These are phyloP conservation scores for Cynocephalus volans DNA, from an alignment of 2,113 vertebrate genomes.

Conservation along the genomic window DNA sequence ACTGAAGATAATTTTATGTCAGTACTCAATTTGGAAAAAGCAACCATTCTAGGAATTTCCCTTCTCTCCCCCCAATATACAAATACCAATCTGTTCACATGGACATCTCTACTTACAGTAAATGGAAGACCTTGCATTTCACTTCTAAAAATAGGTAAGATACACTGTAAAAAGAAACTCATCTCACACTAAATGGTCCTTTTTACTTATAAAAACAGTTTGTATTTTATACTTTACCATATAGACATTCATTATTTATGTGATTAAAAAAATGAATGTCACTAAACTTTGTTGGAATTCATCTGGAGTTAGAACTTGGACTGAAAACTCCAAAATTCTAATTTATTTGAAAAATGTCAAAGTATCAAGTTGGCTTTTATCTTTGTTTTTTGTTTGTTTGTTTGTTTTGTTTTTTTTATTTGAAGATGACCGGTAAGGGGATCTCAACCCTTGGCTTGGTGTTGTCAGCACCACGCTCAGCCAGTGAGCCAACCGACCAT, in stretches of 20 bases:
- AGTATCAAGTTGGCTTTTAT: slow-evolving; percentile 24
- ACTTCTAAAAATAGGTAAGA: slow-evolving; percentile 62
- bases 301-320: slow-evolving; percentile 36
- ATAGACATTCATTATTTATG: slow-evolving; percentile 7
- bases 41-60: slow-evolving; percentile 77
- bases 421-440: too few relatives aligned
- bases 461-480: too few relatives aligned
- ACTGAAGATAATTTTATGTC: slow-evolving; percentile 63
- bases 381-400: slow-evolving; percentile 1
- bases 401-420: too few relatives aligned
- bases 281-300: slow-evolving; percentile 1
- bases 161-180: slow-evolving; percentile 64
- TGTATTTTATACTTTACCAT: neutral
- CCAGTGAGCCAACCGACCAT: too few relatives aligned
- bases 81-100: slow-evolving; percentile 58
- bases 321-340: slow-evolving; percentile 61
- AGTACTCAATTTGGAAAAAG: slow-evolving; percentile 77
- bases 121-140: slow-evolving; percentile 63
- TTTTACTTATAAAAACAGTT: slow-evolving; percentile 63
- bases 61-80: slow-evolving; percentile 73
- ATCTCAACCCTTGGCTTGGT: too few relatives aligned
- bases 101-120: slow-evolving; percentile 52
- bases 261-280: neutral
- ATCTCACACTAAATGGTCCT: slow-evolving; percentile 39
- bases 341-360: slow-evolving; percentile 56